phyloP scores from a whole-genome alignment of 1,140 invertebrate genomes.

The Temnothorax nylanderi region DNA sequence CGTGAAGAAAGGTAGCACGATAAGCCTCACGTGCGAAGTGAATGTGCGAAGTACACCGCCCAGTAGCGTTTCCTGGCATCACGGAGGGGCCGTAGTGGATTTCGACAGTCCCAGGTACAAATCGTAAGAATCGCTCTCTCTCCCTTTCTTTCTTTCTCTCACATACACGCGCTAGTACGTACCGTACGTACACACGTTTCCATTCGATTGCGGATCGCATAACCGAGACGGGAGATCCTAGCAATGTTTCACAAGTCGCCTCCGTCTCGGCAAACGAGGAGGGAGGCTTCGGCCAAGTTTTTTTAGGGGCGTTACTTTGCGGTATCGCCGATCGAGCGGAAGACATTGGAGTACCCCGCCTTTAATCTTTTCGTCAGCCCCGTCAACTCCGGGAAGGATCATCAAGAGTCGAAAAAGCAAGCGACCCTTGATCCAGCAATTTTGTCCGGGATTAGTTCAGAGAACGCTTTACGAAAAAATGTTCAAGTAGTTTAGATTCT shows the following conservation, averaged over 20 bases:
- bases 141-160: neutral
- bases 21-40: slow-evolving; percentile 94
- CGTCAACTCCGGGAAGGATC: neutral
- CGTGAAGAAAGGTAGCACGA: slow-evolving; percentile 96
- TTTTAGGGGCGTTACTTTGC: slow-evolving; percentile 7
- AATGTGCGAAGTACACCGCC: slow-evolving; percentile 94
- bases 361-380: slow-evolving; percentile 36
- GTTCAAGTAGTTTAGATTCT: neutral
- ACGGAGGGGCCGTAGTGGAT: slow-evolving; percentile 92
- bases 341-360: neutral
- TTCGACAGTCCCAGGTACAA: slow-evolving; percentile 92
- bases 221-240: neutral
- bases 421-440: slow-evolving; percentile 22
- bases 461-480: neutral
- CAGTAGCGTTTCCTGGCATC: slow-evolving; percentile 92
- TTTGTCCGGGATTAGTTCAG: slow-evolving; percentile 11
- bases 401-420: slow-evolving; percentile 34
- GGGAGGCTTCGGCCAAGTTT: neutral
- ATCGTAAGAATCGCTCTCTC: slow-evolving; percentile 49
- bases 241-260: neutral
- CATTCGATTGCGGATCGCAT: slow-evolving; percentile 40
- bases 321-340: slow-evolving; percentile 24
- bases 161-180: neutral
- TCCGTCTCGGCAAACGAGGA: neutral
- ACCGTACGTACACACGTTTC: neutral